Evolutionary conservation across 2,888 invertebrate species (phyloP).

Genomic region (Cremastobaeus sp.): DNA sequence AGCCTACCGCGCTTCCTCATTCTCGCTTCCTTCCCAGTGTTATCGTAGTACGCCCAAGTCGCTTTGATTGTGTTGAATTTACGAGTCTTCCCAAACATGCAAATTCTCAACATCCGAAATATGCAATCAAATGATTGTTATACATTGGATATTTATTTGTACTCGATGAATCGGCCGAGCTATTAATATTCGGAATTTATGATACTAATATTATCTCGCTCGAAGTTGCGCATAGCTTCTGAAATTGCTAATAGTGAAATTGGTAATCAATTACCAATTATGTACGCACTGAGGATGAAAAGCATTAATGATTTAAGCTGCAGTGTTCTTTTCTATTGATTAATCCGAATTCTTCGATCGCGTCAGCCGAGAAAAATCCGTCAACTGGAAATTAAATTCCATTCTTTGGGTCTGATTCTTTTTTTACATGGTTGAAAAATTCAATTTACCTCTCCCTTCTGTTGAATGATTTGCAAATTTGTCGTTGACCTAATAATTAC

Average conservation of each 20-base stretch:
- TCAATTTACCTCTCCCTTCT: neutral
- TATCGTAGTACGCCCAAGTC: slow-evolving; percentile 40
- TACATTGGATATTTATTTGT: slow-evolving; percentile 31
- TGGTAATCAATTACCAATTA: too few species aligned
- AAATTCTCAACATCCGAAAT: slow-evolving; percentile 29
- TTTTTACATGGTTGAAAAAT: neutral
- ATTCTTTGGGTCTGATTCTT: neutral
- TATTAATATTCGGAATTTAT: too few species aligned
- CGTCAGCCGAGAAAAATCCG: too few species aligned
- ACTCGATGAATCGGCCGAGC: slow-evolving; percentile 7
- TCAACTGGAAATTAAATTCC: neutral
- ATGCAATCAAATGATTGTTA: slow-evolving; percentile 32
- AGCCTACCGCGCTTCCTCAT: slow-evolving; percentile 58
- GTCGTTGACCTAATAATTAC: slow-evolving; percentile 15
- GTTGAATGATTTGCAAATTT: slow-evolving; percentile 2
- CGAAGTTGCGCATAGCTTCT: too few species aligned
- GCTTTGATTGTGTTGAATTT: slow-evolving; percentile 49
- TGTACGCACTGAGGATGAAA: too few species aligned
- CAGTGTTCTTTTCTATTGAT: too few species aligned
- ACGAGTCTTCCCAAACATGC: slow-evolving; percentile 37
- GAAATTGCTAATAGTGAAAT: too few species aligned
- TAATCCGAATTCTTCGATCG: too few species aligned
- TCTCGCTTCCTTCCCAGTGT: slow-evolving; percentile 41
- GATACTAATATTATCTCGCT: too few species aligned
- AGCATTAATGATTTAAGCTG: too few species aligned